Evolutionary conservation across 1,140 invertebrate genomes (phyloP).

Genomic region (Drosophila burlai): DNA sequence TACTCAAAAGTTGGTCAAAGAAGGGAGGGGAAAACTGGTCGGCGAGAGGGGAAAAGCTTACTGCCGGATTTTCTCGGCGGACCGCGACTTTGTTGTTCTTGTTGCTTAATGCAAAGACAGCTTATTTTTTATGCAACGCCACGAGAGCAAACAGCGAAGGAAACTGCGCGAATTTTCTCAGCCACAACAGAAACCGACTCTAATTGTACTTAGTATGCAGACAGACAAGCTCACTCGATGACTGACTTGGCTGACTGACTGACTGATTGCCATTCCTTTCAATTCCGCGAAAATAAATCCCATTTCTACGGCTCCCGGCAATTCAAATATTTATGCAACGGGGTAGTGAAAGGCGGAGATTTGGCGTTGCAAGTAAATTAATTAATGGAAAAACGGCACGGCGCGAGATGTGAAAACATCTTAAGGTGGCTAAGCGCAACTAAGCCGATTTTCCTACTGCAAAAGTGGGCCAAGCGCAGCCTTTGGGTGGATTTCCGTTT

Average conservation of each 20-base stretch:
- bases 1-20: slow-evolving; percentile 61
- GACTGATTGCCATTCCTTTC: slow-evolving; percentile 56
- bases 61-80: slow-evolving; percentile 32
- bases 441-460: slow-evolving; percentile 49
- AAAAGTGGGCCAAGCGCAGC: slow-evolving; percentile 15
- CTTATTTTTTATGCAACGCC: slow-evolving; percentile 73
- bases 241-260: slow-evolving; percentile 40
- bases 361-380: slow-evolving; percentile 68
- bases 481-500: background rate
- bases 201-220: slow-evolving; percentile 77
- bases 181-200: slow-evolving; percentile 43
- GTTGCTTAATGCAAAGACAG: slow-evolving; percentile 52
- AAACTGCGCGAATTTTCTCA: slow-evolving; percentile 27
- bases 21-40: background rate
- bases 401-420: slow-evolving; percentile 25
- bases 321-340: slow-evolving; percentile 76
- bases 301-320: slow-evolving; percentile 38
- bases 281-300: slow-evolving; percentile 45
- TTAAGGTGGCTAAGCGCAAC: slow-evolving; percentile 45
- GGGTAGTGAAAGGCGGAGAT: slow-evolving; percentile 45
- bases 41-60: slow-evolving; percentile 5
- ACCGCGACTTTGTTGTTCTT: slow-evolving; percentile 65
- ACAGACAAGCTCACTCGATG: slow-evolving; percentile 19
- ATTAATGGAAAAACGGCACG: slow-evolving; percentile 65
- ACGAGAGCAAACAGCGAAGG: slow-evolving; percentile 62